Evolutionary conservation across 2,888 invertebrate genomes (phyloP).

Genomic region (Eugnorisma glareosa): DNA sequence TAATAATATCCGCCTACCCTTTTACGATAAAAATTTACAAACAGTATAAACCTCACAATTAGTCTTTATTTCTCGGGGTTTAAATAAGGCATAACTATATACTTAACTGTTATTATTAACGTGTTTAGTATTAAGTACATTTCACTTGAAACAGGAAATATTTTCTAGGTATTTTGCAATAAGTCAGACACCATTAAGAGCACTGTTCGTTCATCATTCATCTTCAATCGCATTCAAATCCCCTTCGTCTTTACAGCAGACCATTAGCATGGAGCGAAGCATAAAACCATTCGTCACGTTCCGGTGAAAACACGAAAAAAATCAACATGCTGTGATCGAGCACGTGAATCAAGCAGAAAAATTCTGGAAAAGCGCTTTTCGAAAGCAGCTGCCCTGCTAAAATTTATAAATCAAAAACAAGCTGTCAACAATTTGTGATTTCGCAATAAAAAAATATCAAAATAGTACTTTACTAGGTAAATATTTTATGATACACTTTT

Average conservation of each 20-base stretch:
- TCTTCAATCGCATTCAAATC: constrained; percentile 46
- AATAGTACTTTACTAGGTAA: background rate
- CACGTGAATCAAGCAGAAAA: constrained; percentile 53
- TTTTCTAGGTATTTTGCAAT: background rate
- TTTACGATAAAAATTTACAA: no score
- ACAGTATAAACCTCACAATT: no score
- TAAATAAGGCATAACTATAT: background rate
- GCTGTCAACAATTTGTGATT: background rate
- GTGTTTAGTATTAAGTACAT: background rate
- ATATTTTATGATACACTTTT: constrained; percentile 17
- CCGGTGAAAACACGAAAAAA: constrained; percentile 44
- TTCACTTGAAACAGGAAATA: background rate
- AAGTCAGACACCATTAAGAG: constrained; percentile 10
- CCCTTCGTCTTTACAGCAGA: constrained; percentile 44
- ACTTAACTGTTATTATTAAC: background rate
- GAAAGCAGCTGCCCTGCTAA: constrained; percentile 15
- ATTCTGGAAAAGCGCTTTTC: constrained; percentile 38
- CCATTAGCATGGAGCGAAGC: constrained; percentile 46
- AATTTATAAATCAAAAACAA: constrained; percentile 15
- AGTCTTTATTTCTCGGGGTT: no score
- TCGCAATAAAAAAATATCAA: background rate
- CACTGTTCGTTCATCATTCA: constrained; percentile 41
- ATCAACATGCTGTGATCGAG: constrained; percentile 41
- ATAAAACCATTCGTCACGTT: constrained; percentile 53
- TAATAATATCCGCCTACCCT: background rate